Evolutionary conservation across 1,140 invertebrate species (phyloP).

Genomic region (Bemisia tabaci): DNA sequence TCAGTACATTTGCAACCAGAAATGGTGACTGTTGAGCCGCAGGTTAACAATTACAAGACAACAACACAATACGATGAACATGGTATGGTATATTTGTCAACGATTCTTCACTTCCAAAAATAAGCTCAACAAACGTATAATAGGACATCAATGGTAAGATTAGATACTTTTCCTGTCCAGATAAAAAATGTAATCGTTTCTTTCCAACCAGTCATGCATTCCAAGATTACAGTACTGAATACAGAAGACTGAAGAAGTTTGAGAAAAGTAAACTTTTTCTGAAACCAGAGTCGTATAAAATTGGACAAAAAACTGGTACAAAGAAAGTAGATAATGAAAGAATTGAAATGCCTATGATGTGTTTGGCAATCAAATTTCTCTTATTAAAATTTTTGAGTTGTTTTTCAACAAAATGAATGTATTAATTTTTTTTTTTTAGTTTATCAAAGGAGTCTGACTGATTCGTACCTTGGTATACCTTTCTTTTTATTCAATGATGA

Average conservation of each 20-base stretch:
- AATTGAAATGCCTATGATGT: neutral
- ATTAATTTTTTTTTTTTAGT: neutral
- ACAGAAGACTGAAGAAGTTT: neutral
- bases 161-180: too few relatives aligned
- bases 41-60: too few relatives aligned
- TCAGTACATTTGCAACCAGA: too few relatives aligned
- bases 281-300: neutral
- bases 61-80: too few relatives aligned
- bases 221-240: neutral
- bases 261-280: neutral
- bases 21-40: too few relatives aligned
- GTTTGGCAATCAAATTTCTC: neutral
- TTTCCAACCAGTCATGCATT: too few relatives aligned
- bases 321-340: neutral
- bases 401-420: neutral
- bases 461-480: neutral
- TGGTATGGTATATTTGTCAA: too few relatives aligned
- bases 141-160: too few relatives aligned
- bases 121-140: too few relatives aligned
- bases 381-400: neutral
- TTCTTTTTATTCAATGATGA: neutral
- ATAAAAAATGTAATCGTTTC: too few relatives aligned
- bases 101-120: too few relatives aligned
- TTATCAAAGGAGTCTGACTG: neutral
- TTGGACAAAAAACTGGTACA: neutral